Evolutionary conservation across 2,113 vertebrate species (phyloP).

Genomic region (Heterocephalus glaber): DNA sequence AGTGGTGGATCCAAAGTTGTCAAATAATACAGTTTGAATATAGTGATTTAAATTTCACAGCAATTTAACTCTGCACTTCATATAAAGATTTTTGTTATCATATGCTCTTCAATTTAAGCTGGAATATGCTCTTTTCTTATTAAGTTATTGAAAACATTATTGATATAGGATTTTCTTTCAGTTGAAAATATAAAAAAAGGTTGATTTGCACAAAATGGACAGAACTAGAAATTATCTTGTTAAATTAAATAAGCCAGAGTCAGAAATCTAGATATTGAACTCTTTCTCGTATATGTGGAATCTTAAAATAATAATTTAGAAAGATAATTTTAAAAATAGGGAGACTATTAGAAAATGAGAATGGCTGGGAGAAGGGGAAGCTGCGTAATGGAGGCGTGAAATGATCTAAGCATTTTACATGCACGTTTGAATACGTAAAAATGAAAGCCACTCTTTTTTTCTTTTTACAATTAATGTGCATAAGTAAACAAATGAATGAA

Average conservation of each 20-base stretch:
- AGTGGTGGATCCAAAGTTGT: neutral
- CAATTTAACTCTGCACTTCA: neutral
- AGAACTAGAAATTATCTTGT: neutral
- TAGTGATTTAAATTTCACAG: neutral
- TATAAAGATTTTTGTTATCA: neutral
- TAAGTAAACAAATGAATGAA: neutral
- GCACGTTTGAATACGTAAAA: neutral
- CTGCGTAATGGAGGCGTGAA: neutral
- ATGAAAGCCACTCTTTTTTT: neutral
- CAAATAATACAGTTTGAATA: constrained; percentile 25
- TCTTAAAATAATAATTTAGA: neutral
- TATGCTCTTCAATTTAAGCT: neutral
- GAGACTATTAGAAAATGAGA: neutral
- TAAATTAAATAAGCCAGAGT: neutral
- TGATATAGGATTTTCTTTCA: neutral
- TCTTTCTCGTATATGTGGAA: too few species aligned
- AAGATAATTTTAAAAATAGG: neutral
- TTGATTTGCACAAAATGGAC: neutral
- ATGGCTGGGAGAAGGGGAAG: neutral
- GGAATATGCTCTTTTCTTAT: neutral
- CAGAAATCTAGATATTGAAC: neutral
- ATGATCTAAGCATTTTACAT: neutral
- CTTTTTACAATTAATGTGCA: neutral
- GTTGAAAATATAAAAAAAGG: neutral
- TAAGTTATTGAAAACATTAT: neutral